phyloP scores from a whole-genome alignment of 2,888 invertebrate genomes.

The Phymatocera aterrima region DNA sequence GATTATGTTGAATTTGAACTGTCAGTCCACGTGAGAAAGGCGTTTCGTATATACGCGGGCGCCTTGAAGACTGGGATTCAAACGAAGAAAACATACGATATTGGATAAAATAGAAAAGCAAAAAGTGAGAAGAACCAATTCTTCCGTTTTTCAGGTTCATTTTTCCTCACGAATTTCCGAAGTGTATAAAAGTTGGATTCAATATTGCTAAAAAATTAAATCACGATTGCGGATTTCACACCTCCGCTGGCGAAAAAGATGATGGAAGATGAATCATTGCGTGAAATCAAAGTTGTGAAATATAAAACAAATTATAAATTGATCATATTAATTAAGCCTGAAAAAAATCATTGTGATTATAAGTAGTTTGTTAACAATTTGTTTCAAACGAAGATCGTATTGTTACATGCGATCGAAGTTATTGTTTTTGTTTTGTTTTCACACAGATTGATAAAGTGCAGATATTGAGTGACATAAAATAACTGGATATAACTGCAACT shows the following conservation, averaged over 20 bases:
- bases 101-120: neutral
- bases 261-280: slow-evolving; percentile 1
- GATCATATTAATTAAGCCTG: neutral
- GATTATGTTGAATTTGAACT: slow-evolving; percentile 43
- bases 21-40: slow-evolving; percentile 61
- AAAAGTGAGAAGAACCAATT: no score
- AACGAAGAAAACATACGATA: neutral
- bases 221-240: neutral
- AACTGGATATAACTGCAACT: no score
- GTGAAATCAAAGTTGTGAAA: slow-evolving; percentile 34
- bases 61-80: neutral
- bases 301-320: slow-evolving; percentile 19
- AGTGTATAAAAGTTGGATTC: neutral
- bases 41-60: slow-evolving; percentile 30
- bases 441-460: no score
- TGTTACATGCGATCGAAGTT: no score
- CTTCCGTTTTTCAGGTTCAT: neutral
- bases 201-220: neutral
- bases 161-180: neutral
- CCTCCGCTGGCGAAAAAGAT: no score
- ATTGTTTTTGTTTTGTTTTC: no score
- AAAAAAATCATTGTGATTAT: neutral
- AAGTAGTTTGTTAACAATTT: neutral
- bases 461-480: no score
- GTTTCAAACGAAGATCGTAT: no score